These are phyloP conservation scores for Achroia grisella DNA, from an alignment of 1,140 invertebrate species.

Conservation along the genomic window DNA sequence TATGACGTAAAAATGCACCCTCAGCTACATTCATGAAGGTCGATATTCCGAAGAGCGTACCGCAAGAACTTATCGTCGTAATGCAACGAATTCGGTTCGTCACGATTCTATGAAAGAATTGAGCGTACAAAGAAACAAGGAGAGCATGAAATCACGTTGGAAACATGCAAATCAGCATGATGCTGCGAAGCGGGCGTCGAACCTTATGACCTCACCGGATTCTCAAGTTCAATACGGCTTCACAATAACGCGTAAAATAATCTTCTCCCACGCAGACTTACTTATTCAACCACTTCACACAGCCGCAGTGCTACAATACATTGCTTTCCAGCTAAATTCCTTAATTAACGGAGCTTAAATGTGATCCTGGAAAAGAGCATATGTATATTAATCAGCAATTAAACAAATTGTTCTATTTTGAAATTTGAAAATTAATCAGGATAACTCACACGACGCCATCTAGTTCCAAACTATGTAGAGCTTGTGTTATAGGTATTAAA, in stretches of 20 bases:
- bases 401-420: too few relatives aligned
- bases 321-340: too few relatives aligned
- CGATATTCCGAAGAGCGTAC: too few relatives aligned
- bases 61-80: constrained; percentile 7
- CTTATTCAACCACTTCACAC: constrained; percentile 5
- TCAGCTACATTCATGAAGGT: too few relatives aligned
- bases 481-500: too few relatives aligned
- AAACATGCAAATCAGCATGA: constrained; percentile 35
- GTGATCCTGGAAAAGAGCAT: too few relatives aligned
- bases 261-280: constrained; percentile 15
- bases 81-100: constrained; percentile 19
- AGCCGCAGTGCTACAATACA: background rate
- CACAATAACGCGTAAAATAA: constrained; percentile 18
- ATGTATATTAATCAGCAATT: too few relatives aligned
- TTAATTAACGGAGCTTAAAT: too few relatives aligned
- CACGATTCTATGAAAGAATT: constrained; percentile 24
- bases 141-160: constrained; percentile 26
- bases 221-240: constrained; percentile 14
- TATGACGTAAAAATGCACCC: too few relatives aligned
- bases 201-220: constrained; percentile 14
- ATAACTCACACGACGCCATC: too few relatives aligned
- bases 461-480: too few relatives aligned
- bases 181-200: constrained; percentile 17
- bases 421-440: too few relatives aligned
- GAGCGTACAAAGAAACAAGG: constrained; percentile 19